Evolutionary conservation across 2,888 invertebrate genomes (phyloP).

Genomic region (Dyspetes luteomarginatus): DNA sequence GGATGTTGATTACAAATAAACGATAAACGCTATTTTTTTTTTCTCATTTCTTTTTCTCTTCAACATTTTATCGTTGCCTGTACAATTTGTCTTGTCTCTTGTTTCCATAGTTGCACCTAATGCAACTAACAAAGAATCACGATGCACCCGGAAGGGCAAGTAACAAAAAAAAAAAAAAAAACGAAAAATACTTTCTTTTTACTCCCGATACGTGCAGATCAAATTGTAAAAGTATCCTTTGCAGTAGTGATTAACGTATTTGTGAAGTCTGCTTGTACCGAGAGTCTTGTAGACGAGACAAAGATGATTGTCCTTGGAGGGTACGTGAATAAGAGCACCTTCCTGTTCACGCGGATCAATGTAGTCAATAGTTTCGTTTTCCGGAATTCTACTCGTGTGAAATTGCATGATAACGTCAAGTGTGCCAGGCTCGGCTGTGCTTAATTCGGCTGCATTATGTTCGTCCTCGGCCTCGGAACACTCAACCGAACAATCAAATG

Average conservation of each 20-base stretch:
- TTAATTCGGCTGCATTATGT: conserved; percentile 18
- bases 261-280: conserved; percentile 82
- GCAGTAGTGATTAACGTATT: conserved; percentile 79
- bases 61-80: neutral
- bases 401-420: conserved; percentile 81
- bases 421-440: conserved; percentile 65
- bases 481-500: conserved; percentile 69
- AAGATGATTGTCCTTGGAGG: conserved; percentile 87
- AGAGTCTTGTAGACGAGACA: conserved; percentile 87
- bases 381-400: conserved; percentile 71
- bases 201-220: conserved; percentile 80
- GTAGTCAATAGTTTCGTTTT: conserved; percentile 76
- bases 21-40: neutral
- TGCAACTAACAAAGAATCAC: neutral
- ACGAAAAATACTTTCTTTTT: conserved; percentile 37
- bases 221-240: conserved; percentile 80
- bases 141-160: neutral
- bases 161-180: neutral
- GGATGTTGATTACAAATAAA: neutral
- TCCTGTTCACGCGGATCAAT: conserved; percentile 78
- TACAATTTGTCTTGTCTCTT: neutral
- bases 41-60: neutral
- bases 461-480: conserved; percentile 70
- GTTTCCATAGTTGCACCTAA: neutral
- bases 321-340: conserved; percentile 86